Base-by-base conservation (phyloP, 2,797 vertebrate species). In the Acanthurus tractus region DNA sequence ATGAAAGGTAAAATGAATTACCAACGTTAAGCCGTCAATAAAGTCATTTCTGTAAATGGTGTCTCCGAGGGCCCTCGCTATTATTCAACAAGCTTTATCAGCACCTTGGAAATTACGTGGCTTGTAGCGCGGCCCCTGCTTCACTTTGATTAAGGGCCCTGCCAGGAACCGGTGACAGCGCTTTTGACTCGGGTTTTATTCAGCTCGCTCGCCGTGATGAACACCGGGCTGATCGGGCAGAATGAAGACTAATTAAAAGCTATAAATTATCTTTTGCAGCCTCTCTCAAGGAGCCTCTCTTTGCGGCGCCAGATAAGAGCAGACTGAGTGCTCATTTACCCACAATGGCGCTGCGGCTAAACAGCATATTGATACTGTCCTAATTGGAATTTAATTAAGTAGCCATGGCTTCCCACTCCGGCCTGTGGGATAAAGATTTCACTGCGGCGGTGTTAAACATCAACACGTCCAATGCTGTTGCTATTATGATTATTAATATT, bases 371-470 rank as follows among this genome's bases (percentile, higher is more conserved):
- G 97, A 98, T 97, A 96, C 96, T 97, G 97, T 97, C 96, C 97
- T 98, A 98, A 99, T 99, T 98, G 97, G 96, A 97, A 97, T 97
- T 97, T 97, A 97, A 98, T 98, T 97, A 98, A 98, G 97, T 97
- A 91, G 92, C 91, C 87, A 83, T 45, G 79, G 74, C 70, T 57
- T 50, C 69, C 94, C 94, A 91, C 93, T 96, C 93, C 94, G 95
- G 94, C 96, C 96, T 95, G 96, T 88, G 92, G 96, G 96, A 98
- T 98, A 96, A 98, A 98, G 97, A 98, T 98, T 98, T 98, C 96
- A 98, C 96, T 94, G 96, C 93, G 94, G 82, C 87, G 85, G 94
- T 94, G 95, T 96, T 96, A 95, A 96, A 96, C 96, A 96, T 96
- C 96, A 96, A 95, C 91, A 87, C 86, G 88, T 91, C 96, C 66